Percentiles rank a stretch among this genome's conserved stretches.
These are phyloP conservation scores for Morphnarchus princeps DNA, from an alignment of 2,113 vertebrate genomes.

Conservation along the genomic window DNA sequence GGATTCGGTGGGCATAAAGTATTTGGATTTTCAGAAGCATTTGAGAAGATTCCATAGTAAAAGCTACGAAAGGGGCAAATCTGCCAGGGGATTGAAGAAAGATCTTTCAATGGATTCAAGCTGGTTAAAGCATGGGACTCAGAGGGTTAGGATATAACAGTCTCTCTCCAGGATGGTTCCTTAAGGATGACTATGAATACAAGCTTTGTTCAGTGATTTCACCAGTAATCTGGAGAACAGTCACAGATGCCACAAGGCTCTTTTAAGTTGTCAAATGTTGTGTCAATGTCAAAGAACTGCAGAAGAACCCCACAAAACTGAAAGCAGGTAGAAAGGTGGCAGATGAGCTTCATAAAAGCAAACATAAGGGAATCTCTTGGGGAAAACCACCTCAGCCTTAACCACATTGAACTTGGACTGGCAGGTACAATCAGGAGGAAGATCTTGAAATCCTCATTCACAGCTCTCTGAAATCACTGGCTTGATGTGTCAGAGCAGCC, in stretches of 20 bases:
- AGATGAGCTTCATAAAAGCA: background rate
- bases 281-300: background rate
- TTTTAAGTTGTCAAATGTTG: background rate
- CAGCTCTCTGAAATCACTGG: background rate
- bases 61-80: background rate
- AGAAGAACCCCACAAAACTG: background rate
- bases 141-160: background rate
- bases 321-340: background rate
- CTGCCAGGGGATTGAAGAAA: background rate
- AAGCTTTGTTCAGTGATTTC: background rate
- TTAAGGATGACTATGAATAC: background rate
- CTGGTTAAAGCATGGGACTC: background rate
- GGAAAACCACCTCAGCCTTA: background rate
- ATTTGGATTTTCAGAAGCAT: background rate
- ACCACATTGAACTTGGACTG: background rate
- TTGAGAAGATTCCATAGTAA: background rate
- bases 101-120: background rate
- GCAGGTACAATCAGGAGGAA: background rate
- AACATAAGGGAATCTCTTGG: background rate
- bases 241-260: background rate
- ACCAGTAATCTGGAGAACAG: background rate
- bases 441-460: background rate
- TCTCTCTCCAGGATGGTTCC: background rate
- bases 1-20: background rate
- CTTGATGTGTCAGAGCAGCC: too few species aligned